phyloP scores from a whole-genome alignment of 2,113 vertebrate genomes.

The Gobiocypris rarus region DNA sequence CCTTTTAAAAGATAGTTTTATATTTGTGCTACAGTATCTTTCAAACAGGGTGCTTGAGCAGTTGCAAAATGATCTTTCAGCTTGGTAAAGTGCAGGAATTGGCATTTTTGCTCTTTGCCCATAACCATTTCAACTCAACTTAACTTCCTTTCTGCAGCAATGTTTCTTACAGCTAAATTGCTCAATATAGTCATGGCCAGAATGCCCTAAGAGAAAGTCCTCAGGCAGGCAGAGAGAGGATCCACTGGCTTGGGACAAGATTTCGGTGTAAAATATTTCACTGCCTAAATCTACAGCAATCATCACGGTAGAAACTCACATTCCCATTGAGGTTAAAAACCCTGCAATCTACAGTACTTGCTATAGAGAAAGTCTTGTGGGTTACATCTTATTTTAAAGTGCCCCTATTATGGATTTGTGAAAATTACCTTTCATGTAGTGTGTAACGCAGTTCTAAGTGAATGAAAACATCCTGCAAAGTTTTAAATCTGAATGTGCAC shows the following conservation, averaged over 20 bases:
- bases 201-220: background rate
- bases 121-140: conserved; percentile 9
- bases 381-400: too few species aligned
- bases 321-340: background rate
- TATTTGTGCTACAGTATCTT: background rate
- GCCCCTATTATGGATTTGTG: too few species aligned
- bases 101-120: conserved; percentile 1
- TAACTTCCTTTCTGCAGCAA: background rate
- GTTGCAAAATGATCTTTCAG: background rate
- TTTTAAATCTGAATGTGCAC: too few species aligned
- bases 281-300: background rate
- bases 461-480: too few species aligned
- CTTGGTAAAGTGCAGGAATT: background rate
- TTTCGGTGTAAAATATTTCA: background rate
- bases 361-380: background rate
- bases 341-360: background rate
- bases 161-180: background rate
- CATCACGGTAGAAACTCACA: background rate
- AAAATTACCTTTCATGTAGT: too few species aligned
- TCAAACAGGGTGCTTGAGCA: background rate
- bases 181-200: background rate
- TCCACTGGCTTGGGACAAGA: background rate
- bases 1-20: background rate
- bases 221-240: background rate
- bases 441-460: too few species aligned